Percentiles rank a stretch among this genome's conserved stretches.
Conservation (phyloP, 2,797 vertebrate genomes). For the Anguilla megastoma region DNA sequence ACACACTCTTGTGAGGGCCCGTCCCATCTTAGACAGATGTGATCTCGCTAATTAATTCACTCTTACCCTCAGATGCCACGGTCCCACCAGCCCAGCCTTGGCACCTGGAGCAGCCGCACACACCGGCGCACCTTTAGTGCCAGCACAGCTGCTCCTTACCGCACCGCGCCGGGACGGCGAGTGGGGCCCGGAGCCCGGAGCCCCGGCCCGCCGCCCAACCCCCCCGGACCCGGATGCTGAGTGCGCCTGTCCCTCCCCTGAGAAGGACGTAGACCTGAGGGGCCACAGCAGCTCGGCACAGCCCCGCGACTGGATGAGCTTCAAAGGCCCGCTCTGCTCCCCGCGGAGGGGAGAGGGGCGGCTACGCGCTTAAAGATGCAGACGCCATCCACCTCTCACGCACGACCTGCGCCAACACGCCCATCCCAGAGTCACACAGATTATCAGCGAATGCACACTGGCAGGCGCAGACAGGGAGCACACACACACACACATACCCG, state of each 20-base stretch:
- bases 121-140: neutral
- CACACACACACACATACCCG: slow-evolving; percentile 64
- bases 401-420: slow-evolving; percentile 71
- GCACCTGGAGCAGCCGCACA: neutral
- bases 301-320: slow-evolving; percentile 69
- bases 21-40: neutral
- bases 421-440: slow-evolving; percentile 67
- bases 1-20: neutral
- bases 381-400: slow-evolving; percentile 31
- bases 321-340: slow-evolving; percentile 70
- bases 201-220: slow-evolving; percentile 44
- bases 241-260: slow-evolving; percentile 58
- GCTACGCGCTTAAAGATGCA: slow-evolving; percentile 29
- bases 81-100: neutral
- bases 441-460: slow-evolving; percentile 60
- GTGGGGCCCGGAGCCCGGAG: slow-evolving; percentile 54
- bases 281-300: slow-evolving; percentile 58
- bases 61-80: neutral
- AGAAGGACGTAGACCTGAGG: slow-evolving; percentile 64
- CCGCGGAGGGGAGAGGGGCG: slow-evolving; percentile 61
- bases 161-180: neutral
- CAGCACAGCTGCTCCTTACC: neutral
- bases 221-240: slow-evolving; percentile 66
- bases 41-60: neutral
- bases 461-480: slow-evolving; percentile 64